Evolutionary conservation across 2,797 vertebrate species (phyloP).

Genomic region (Acrossocheilus fasciatus): DNA sequence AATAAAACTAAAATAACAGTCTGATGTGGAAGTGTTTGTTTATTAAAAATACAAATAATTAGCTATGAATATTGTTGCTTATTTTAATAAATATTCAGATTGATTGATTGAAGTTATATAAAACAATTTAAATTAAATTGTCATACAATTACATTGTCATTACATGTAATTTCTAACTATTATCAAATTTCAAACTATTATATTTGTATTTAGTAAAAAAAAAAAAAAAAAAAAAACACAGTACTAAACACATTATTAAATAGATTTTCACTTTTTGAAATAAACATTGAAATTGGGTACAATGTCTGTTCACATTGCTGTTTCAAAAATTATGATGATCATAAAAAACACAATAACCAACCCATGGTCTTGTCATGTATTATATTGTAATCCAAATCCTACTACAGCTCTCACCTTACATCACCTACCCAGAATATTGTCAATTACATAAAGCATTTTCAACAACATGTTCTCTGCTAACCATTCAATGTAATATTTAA

Average conservation of each 20-base stretch:
- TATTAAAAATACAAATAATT: too few relatives aligned
- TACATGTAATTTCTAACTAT: too few relatives aligned
- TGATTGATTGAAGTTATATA: too few relatives aligned
- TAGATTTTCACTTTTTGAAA: neutral
- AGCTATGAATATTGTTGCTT: too few relatives aligned
- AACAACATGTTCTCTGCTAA: constrained; percentile 26
- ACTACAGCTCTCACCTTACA: constrained; percentile 7
- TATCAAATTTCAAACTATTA: too few relatives aligned
- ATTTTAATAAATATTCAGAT: too few relatives aligned
- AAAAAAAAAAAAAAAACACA: too few relatives aligned
- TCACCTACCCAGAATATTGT: constrained; percentile 21
- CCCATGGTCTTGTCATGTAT: neutral
- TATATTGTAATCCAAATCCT: constrained; percentile 14
- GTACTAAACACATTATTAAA: neutral
- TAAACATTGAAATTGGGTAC: neutral
- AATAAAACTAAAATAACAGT: neutral
- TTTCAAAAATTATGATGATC: neutral
- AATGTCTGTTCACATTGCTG: too few relatives aligned
- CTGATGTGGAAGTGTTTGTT: too few relatives aligned
- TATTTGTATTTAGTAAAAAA: neutral
- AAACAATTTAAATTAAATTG: too few relatives aligned
- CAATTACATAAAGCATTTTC: constrained; percentile 36
- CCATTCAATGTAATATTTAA: constrained; percentile 38
- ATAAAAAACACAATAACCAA: neutral
- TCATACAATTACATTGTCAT: too few relatives aligned